These are phyloP conservation scores for Patella caerulea DNA, from an alignment of 2,888 invertebrate species.

Conservation along the genomic window DNA sequence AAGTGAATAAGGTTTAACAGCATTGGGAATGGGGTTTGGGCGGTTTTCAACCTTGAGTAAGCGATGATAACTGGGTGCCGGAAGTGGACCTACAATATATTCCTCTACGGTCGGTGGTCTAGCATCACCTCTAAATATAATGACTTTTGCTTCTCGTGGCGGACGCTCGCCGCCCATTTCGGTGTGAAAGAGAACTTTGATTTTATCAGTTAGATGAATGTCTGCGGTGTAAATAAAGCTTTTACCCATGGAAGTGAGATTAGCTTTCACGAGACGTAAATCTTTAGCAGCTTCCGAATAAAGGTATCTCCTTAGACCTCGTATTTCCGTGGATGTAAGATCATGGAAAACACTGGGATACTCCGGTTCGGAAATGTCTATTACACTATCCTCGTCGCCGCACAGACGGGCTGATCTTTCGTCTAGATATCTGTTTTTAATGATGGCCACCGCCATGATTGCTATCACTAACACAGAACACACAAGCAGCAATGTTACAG, in stretches of 20 bases:
- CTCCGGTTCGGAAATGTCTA: slow-evolving; percentile 12
- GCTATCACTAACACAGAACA: slow-evolving; percentile 33
- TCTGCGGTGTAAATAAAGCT: slow-evolving; percentile 46
- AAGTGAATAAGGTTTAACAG: slow-evolving; percentile 30
- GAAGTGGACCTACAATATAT: slow-evolving; percentile 39
- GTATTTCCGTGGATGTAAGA: slow-evolving; percentile 16
- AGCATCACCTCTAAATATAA: slow-evolving; percentile 50
- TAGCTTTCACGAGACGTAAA: slow-evolving; percentile 33
- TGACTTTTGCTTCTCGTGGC: slow-evolving; percentile 44
- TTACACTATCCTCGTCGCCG: slow-evolving; percentile 5
- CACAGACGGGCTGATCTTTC: slow-evolving; percentile 6
- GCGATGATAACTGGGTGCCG: slow-evolving; percentile 31
- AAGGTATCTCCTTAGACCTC: slow-evolving; percentile 34
- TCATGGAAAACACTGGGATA: not conserved
- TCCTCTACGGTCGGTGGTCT: slow-evolving; percentile 47
- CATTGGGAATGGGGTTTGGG: slow-evolving; percentile 33
- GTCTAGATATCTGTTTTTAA: slow-evolving; percentile 21
- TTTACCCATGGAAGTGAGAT: slow-evolving; percentile 18
- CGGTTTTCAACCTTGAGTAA: slow-evolving; percentile 15
- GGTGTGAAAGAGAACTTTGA: slow-evolving; percentile 36
- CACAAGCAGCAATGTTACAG: slow-evolving; percentile 37
- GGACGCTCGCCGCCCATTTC: slow-evolving; percentile 39
- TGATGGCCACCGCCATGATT: slow-evolving; percentile 25
- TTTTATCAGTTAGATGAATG: slow-evolving; percentile 44
- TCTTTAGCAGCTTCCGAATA: slow-evolving; percentile 25